Evolutionary conservation across 2,797 vertebrate genomes (phyloP).

Genomic region (Dipus sagitta): DNA sequence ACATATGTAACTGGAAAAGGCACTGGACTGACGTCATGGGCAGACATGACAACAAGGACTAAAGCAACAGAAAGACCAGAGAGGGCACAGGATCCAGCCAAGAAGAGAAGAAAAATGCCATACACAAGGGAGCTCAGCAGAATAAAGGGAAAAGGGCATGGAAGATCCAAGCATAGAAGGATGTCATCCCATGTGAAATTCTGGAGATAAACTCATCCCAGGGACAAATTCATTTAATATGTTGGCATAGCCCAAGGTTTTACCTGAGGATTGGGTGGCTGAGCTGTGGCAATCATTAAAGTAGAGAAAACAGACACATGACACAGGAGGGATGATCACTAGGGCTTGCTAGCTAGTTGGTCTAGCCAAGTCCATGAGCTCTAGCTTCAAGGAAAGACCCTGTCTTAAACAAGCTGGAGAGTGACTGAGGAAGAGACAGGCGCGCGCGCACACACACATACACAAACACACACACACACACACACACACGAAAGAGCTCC

Average conservation of each 20-base stretch:
- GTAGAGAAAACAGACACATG: neutral
- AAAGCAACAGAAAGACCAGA: neutral
- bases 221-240: neutral
- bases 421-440: too few species aligned
- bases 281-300: neutral
- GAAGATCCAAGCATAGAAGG: neutral
- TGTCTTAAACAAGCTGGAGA: too few species aligned
- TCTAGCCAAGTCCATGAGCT: too few species aligned
- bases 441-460: too few species aligned
- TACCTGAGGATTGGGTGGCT: neutral
- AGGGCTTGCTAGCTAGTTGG: too few species aligned
- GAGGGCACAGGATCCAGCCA: neutral
- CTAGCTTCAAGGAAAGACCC: too few species aligned
- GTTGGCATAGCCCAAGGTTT: neutral
- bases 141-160: neutral
- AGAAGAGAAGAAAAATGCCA: neutral
- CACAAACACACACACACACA: too few species aligned
- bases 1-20: neutral
- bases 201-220: neutral
- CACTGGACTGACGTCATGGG: neutral
- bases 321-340: neutral
- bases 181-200: neutral
- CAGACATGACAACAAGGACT: neutral
- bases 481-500: neutral
- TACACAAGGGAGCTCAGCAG: rapidly evolving